Evolutionary conservation across 2,797 vertebrate species (phyloP).

Genomic region (Melanotaenia maccullochi): DNA sequence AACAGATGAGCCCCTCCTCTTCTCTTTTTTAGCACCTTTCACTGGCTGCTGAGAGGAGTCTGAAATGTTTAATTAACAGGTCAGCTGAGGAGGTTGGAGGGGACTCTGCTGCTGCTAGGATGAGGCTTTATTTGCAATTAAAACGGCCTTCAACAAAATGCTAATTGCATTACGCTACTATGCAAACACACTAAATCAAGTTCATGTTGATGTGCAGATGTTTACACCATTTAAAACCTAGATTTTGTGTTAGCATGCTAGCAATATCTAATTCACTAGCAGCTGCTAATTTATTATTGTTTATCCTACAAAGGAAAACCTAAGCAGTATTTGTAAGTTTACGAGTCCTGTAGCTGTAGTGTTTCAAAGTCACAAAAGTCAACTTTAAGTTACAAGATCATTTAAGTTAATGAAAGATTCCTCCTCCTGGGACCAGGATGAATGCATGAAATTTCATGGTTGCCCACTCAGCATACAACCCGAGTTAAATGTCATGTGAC

Average conservation of each 20-base stretch:
- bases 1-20: background rate
- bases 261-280: too few relatives aligned
- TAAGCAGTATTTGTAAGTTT: too few relatives aligned
- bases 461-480: background rate
- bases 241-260: background rate
- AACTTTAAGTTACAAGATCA: background rate
- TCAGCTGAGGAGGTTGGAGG: conserved; percentile 47
- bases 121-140: conserved; percentile 1
- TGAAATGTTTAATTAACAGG: conserved; percentile 66
- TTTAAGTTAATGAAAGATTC: background rate
- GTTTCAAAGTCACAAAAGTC: conserved; percentile 6
- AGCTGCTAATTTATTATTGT: too few relatives aligned
- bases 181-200: background rate
- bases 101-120: conserved; percentile 25
- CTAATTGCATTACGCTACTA: background rate
- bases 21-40: background rate
- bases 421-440: conserved; percentile 10
- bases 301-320: background rate
- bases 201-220: background rate
- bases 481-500: background rate
- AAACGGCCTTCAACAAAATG: conserved; percentile 13
- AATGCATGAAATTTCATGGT: conserved; percentile 6
- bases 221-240: background rate
- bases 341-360: too few relatives aligned
- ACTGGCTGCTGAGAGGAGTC: conserved; percentile 34